Evolutionary conservation across 2,113 vertebrate species (phyloP).

Genomic region (Heterotilapia buettikoferi): DNA sequence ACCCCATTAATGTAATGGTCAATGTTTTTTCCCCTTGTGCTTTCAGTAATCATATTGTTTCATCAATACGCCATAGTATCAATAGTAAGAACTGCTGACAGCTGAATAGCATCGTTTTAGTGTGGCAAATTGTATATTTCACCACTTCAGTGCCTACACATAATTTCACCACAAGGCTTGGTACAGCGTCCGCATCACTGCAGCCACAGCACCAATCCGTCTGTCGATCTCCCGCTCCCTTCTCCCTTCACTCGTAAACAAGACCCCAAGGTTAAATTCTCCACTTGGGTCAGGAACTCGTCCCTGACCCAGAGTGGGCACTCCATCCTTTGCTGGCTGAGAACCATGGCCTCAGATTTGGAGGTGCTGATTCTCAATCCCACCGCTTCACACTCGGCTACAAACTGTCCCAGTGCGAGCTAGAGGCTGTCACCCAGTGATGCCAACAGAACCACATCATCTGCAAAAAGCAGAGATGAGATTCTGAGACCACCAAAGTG

Average conservation of each 20-base stretch:
- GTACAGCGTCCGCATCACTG: background rate
- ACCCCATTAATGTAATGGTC: background rate
- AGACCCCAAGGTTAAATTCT: background rate
- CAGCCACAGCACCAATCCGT: background rate
- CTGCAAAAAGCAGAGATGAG: background rate
- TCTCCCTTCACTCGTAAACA: background rate
- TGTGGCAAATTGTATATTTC: background rate
- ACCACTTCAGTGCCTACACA: background rate
- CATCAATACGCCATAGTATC: background rate
- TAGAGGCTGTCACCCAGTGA: background rate
- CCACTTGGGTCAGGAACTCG: background rate
- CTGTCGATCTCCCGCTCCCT: background rate
- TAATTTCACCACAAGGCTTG: background rate
- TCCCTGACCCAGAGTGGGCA: background rate
- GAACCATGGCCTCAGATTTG: background rate
- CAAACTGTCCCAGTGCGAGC: background rate
- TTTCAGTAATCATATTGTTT: background rate
- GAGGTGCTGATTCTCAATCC: background rate
- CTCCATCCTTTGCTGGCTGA: background rate
- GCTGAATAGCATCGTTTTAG: background rate
- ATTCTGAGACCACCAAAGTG: background rate
- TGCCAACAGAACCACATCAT: background rate
- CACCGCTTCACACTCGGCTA: background rate
- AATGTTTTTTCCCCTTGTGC: background rate
- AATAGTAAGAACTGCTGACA: background rate